phyloP scores from a whole-genome alignment of 2,113 vertebrate genomes.

The Uropsilus gracilis region DNA sequence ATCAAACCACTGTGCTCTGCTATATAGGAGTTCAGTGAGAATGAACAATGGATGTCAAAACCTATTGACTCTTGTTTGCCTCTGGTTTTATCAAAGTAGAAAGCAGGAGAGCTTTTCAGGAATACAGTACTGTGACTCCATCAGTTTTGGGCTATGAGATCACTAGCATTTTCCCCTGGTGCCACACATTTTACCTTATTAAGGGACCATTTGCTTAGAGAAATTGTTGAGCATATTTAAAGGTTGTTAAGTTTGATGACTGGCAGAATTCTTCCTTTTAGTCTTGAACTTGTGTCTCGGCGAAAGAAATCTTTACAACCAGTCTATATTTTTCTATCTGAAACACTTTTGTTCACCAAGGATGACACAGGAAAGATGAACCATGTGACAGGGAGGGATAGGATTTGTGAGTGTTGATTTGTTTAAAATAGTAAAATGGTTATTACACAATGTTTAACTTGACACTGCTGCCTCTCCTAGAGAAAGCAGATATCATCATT shows the following conservation, averaged over 20 bases:
- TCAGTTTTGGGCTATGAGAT: slow-evolving; percentile 83
- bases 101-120: slow-evolving; percentile 82
- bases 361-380: background rate
- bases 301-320: slow-evolving; percentile 22
- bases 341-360: background rate
- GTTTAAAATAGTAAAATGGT: background rate
- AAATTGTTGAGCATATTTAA: slow-evolving; percentile 79
- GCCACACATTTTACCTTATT: slow-evolving; percentile 79
- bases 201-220: slow-evolving; percentile 83
- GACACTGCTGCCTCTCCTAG: background rate
- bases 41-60: slow-evolving; percentile 83
- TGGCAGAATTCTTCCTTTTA: slow-evolving; percentile 76
- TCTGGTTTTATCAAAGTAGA: slow-evolving; percentile 87
- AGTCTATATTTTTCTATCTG: background rate
- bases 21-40: slow-evolving; percentile 68
- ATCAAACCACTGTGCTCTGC: slow-evolving; percentile 83
- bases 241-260: slow-evolving; percentile 76
- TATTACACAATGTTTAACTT: background rate
- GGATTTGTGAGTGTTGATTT: background rate
- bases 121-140: slow-evolving; percentile 78
- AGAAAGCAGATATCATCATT: background rate
- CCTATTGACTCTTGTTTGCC: slow-evolving; percentile 69
- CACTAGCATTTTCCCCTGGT: slow-evolving; percentile 78
- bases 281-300: slow-evolving; percentile 33
- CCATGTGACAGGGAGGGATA: background rate